These are phyloP conservation scores for Diglossa cyanea DNA, from an alignment of 2,797 vertebrate species.

Conservation along the genomic window DNA sequence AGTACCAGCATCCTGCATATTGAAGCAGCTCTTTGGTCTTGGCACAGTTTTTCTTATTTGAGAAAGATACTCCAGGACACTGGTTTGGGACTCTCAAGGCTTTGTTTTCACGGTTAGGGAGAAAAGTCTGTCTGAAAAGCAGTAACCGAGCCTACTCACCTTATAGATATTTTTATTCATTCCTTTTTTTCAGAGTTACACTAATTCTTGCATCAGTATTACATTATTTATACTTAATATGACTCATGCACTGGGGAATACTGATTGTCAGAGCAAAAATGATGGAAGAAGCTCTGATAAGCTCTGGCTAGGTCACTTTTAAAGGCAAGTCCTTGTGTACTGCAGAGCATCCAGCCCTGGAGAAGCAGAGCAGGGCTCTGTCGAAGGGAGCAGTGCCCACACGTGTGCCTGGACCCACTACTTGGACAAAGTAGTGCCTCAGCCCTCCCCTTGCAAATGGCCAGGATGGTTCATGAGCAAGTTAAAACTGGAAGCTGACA, in stretches of 20 bases:
- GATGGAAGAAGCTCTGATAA: neutral
- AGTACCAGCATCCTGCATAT: neutral
- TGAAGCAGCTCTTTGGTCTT: neutral
- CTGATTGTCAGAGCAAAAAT: neutral
- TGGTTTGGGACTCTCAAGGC: neutral
- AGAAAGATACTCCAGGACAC: neutral
- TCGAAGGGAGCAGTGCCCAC: neutral
- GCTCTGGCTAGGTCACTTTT: neutral
- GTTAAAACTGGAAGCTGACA: neutral
- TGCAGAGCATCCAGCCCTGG: neutral
- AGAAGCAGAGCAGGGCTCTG: neutral
- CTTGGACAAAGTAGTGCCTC: neutral
- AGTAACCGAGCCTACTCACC: neutral
- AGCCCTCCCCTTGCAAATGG: neutral
- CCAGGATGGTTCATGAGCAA: neutral
- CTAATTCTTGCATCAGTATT: neutral
- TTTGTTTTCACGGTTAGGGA: neutral
- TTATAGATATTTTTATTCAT: neutral
- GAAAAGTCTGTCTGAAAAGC: neutral
- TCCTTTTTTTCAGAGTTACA: neutral
- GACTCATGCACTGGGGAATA: neutral
- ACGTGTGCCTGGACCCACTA: fast-evolving
- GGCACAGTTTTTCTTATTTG: neutral
- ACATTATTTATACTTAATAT: neutral
- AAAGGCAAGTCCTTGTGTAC: neutral